Percentiles rank a stretch among this genome's conserved stretches.
phyloP scores from a whole-genome alignment of 2,888 invertebrate genomes.

The Oscheius myriophilus region DNA sequence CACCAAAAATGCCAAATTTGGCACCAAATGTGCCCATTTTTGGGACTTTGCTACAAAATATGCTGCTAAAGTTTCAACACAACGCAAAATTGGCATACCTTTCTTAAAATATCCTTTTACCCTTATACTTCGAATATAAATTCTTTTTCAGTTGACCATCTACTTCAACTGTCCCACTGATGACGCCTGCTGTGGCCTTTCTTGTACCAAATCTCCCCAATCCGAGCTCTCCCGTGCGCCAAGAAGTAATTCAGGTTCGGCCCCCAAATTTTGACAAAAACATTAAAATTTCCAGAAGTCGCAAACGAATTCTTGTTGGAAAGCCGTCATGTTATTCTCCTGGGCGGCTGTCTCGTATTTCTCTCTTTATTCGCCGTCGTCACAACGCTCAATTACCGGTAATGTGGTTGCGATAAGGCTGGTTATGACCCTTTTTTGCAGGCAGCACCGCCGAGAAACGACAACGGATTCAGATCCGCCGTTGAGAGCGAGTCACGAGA shows the following conservation, averaged over 20 bases:
- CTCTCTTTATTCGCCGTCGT: slow-evolving; percentile 14
- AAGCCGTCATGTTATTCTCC: neutral
- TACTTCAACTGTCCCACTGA: slow-evolving; percentile 21
- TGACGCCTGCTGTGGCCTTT: slow-evolving; percentile 22
- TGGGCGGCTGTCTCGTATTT: slow-evolving; percentile 11
- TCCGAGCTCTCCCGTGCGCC: slow-evolving; percentile 5
- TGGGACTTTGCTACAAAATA: no score
- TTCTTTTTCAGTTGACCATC: slow-evolving; percentile 4
- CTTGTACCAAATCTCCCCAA: slow-evolving; percentile 18
- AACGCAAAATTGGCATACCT: no score
- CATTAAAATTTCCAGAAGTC: no score
- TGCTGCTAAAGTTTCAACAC: no score
- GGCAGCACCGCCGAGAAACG: neutral
- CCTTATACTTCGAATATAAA: no score
- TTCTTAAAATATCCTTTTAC: no score
- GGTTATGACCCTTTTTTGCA: neutral
- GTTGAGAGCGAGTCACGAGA: slow-evolving; percentile 8
- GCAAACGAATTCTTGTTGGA: no score
- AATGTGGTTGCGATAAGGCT: neutral
- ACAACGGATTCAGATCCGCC: neutral
- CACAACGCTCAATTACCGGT: slow-evolving; percentile 9
- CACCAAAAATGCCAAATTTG: no score
- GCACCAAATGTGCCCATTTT: no score
- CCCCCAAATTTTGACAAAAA: neutral
- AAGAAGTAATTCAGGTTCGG: neutral